Conservation (phyloP, 2,797 vertebrate genomes). For the Calcarius lapponicus region DNA sequence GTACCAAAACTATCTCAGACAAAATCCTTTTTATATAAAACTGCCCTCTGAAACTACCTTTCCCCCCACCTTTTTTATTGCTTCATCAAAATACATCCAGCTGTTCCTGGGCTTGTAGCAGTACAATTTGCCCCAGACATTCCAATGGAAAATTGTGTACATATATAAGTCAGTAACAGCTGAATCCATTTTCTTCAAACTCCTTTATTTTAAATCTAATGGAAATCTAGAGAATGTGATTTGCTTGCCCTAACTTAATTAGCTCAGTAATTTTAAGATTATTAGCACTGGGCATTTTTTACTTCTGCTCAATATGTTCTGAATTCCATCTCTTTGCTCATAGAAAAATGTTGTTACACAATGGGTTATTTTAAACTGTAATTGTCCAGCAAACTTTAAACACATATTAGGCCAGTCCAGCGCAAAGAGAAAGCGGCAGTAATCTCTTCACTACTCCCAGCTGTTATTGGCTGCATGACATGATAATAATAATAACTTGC, state of each 20-base stretch:
- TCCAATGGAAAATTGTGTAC: constrained; percentile 41
- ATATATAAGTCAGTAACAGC: constrained; percentile 47
- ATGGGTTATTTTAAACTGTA: constrained; percentile 33
- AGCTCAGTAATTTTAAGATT: constrained; percentile 42
- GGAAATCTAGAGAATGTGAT: constrained; percentile 37
- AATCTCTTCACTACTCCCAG: constrained; percentile 43
- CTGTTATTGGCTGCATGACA: constrained; percentile 44
- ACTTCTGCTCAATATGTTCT: constrained; percentile 55
- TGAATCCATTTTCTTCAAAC: constrained; percentile 58
- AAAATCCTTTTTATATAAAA: constrained; percentile 42
- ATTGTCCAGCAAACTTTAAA: constrained; percentile 29
- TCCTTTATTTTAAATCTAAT: constrained; percentile 49
- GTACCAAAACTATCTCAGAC: constrained; percentile 7
- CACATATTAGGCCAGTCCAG: neutral
- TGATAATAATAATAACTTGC: constrained; percentile 55
- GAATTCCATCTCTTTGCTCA: constrained; percentile 22
- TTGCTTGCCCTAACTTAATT: constrained; percentile 55
- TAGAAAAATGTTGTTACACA: constrained; percentile 21
- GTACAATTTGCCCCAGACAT: constrained; percentile 56
- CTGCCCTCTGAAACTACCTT: neutral
- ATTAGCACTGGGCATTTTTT: constrained; percentile 22
- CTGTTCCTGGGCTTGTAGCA: constrained; percentile 40
- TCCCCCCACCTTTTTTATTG: neutral
- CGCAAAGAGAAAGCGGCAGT: constrained; percentile 47
- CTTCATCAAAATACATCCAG: constrained; percentile 61